A percentile compares a stretch with the other conserved stretches of the same genome.
Conservation (phyloP, 92 coral and sea anemone species). For the Actinernus sp. region DNA sequence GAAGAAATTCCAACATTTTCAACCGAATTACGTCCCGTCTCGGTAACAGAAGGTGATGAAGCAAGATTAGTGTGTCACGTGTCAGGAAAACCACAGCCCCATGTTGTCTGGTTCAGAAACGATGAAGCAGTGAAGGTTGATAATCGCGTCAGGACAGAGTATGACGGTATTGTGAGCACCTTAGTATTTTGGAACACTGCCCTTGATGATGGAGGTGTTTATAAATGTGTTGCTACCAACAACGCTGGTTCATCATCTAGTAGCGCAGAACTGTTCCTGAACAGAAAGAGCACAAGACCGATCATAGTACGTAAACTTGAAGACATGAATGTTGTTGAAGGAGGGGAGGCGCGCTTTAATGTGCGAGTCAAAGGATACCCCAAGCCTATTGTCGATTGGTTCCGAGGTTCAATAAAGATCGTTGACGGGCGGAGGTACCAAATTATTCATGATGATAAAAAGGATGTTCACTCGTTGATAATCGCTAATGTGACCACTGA, state of each 20-base stretch:
- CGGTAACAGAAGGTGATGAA: slow-evolving; percentile 78
- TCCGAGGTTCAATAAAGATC: slow-evolving; percentile 56
- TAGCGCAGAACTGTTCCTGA: slow-evolving; percentile 75
- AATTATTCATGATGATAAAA: slow-evolving; percentile 31
- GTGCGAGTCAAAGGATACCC: slow-evolving; percentile 61
- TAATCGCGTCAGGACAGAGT: slow-evolving; percentile 66
- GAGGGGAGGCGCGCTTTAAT: slow-evolving; percentile 66
- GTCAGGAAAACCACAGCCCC: slow-evolving; percentile 74
- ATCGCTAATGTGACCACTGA: slow-evolving; percentile 64
- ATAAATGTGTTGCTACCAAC: slow-evolving; percentile 84
- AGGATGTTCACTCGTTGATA: slow-evolving; percentile 65
- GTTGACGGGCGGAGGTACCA: slow-evolving; percentile 66
- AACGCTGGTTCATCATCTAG: slow-evolving; percentile 80
- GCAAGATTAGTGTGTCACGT: slow-evolving; percentile 69
- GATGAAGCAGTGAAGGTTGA: slow-evolving; percentile 67
- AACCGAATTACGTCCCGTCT: slow-evolving; percentile 61
- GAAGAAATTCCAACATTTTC: slow-evolving; percentile 69
- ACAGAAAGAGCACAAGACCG: slow-evolving; percentile 68
- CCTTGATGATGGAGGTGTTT: slow-evolving; percentile 83
- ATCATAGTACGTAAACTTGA: slow-evolving; percentile 62
- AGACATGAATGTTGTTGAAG: slow-evolving; percentile 73
- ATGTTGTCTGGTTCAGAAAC: slow-evolving; percentile 79
- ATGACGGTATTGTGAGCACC: slow-evolving; percentile 63
- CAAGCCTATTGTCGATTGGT: slow-evolving; percentile 73
- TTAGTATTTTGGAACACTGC: slow-evolving; percentile 64